Base-by-base conservation (phyloP, 2,113 vertebrate genomes). In the Stegastes partitus region DNA sequence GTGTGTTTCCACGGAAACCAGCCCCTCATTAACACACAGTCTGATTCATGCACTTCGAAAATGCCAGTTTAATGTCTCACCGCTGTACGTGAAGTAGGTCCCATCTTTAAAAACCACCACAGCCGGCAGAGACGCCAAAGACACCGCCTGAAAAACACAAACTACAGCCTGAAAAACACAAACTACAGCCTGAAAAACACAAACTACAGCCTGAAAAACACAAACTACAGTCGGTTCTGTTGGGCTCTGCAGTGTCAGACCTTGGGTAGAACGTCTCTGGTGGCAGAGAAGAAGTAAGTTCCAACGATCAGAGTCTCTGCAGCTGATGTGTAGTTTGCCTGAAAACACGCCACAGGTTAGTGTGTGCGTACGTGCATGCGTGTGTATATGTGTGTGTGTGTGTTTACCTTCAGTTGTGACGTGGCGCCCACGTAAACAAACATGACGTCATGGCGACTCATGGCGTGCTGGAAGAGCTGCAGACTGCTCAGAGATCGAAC, bases 21-120 rank as follows among this genome's bases (percentile, higher is more conserved):
- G n/a, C n/a, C n/a, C n/a, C 31, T 31, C 31, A 31, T 4, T 7
- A 31, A 7, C 31, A 4, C 31, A 4, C 31, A 31, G 31, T 7
- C 31, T 7, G 3, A 31, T 31, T n/a, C n/a, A n/a, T n/a, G n/a
- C n/a, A n/a, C n/a, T n/a, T n/a, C n/a, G n/a, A 31, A 31, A 31
- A n/a, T 34, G 34, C 12, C 39, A 42, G 11, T 4, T 12, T 23
- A 44, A 50, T 2, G 42, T 91, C 96, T 95, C 88, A 99, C 98
- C 96, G 58, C 95, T 94, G 82, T 96, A 99, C 26, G 94, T 90
- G 83, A 96, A 95, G 68, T 94, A 97, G 16, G 93, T 95, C 37
- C 94, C 96, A 47, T 99, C 98, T 93, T 99, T 99, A 88, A 99
- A 97, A 71, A 99, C 95, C 39, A 96, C 82, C 26, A 99, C 95